phyloP scores from a whole-genome alignment of 2,888 invertebrate species.

The Dinocampus coccinellae region DNA sequence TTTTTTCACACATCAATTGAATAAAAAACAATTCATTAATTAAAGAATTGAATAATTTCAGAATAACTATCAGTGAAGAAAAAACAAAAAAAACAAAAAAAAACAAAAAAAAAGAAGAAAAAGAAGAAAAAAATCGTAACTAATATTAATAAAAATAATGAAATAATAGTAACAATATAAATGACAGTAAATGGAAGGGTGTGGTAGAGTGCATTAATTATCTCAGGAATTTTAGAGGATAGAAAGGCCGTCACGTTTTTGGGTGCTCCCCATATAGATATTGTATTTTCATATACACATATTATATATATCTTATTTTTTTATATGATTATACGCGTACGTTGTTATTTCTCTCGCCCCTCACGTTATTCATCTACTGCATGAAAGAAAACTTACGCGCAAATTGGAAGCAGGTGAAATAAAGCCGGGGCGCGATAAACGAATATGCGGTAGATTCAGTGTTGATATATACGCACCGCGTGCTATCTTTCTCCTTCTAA shows the following conservation, averaged over 20 bases:
- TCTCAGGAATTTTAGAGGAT: neutral
- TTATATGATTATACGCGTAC: neutral
- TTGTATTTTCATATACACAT: neutral
- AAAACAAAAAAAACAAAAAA: neutral
- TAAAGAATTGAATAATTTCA: no score
- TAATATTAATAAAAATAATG: no score
- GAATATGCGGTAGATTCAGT: conserved; percentile 24
- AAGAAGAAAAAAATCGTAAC: neutral
- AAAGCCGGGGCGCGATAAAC: conserved; percentile 31
- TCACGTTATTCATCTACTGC: conserved; percentile 3
- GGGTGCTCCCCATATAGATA: neutral
- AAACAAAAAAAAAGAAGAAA: neutral
- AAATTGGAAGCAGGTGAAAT: conserved; percentile 48
- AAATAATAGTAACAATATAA: no score
- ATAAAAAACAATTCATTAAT: no score
- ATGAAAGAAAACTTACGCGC: conserved; percentile 23
- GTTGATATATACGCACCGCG: conserved; percentile 24
- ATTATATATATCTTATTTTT: neutral
- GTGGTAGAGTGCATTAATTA: neutral
- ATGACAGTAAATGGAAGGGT: neutral
- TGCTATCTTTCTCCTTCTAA: no score
- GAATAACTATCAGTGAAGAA: neutral
- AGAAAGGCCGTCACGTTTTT: neutral
- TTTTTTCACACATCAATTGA: no score
- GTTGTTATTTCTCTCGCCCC: neutral